phyloP scores from a whole-genome alignment of 2,888 invertebrate species.

The Graphium colonna region DNA sequence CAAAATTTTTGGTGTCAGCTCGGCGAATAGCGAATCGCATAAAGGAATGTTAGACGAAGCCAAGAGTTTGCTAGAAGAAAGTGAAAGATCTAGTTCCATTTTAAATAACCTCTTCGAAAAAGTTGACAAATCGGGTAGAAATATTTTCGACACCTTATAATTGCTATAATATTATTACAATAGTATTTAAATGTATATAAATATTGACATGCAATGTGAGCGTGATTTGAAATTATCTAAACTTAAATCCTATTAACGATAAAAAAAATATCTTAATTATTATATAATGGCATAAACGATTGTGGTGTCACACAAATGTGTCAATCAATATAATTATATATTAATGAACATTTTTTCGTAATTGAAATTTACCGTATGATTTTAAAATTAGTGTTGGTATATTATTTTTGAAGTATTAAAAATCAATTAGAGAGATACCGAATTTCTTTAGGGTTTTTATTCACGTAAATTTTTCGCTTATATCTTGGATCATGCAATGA shows the following conservation, averaged over 20 bases:
- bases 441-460: no score
- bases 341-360: no score
- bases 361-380: no score
- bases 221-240: not conserved
- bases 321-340: no score
- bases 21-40: constrained; percentile 25
- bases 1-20: constrained; percentile 20
- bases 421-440: no score
- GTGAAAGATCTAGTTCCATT: constrained; percentile 34
- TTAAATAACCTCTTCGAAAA: constrained; percentile 34
- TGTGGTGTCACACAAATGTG: no score
- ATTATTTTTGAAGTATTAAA: no score
- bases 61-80: constrained; percentile 40
- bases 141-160: constrained; percentile 34
- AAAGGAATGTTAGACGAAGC: constrained; percentile 37
- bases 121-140: constrained; percentile 24
- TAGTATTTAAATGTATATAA: not conserved
- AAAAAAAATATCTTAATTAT: no score
- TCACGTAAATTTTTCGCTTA: no score
- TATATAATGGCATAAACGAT: no score
- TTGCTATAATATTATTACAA: not conserved
- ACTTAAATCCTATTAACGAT: not conserved
- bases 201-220: not conserved
- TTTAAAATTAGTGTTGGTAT: no score
- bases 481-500: no score